phyloP scores from a whole-genome alignment of 2,797 vertebrate species.

The Esox masquinongy region DNA sequence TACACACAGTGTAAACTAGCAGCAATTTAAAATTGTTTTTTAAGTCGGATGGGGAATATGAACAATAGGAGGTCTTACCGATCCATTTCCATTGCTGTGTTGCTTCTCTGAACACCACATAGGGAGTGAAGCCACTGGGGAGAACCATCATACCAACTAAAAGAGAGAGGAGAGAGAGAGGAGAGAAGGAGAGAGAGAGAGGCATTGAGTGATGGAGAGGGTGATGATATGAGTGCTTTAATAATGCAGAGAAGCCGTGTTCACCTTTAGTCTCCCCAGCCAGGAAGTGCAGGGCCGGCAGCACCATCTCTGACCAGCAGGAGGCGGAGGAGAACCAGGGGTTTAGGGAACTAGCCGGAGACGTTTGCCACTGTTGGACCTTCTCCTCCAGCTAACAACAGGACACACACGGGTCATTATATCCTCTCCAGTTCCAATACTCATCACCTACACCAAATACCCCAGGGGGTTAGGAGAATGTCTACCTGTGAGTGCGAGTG shows the following conservation, averaged over 20 bases:
- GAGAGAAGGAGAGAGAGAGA: slow-evolving; percentile 1
- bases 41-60: too few species aligned
- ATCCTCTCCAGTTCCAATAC: neutral
- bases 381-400: slow-evolving; percentile 88
- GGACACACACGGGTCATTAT: slow-evolving; percentile 1
- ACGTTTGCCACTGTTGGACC: slow-evolving; percentile 91
- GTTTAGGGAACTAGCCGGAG: slow-evolving; percentile 90
- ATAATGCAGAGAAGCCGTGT: slow-evolving; percentile 3
- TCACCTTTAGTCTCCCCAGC: slow-evolving; percentile 90
- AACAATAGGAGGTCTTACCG: slow-evolving; percentile 71
- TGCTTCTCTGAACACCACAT: slow-evolving; percentile 91
- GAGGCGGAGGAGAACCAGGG: slow-evolving; percentile 89
- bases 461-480: neutral
- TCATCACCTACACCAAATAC: neutral
- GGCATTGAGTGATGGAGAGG: neutral
- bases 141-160: slow-evolving; percentile 79
- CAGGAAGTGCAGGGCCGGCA: slow-evolving; percentile 91
- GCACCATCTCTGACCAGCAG: slow-evolving; percentile 93
- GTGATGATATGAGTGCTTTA: neutral
- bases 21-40: too few species aligned
- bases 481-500: neutral
- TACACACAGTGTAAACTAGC: too few species aligned
- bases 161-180: neutral
- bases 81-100: slow-evolving; percentile 94
- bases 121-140: slow-evolving; percentile 88